These are phyloP conservation scores for Kryptolebias ocellatus DNA, from an alignment of 2,797 vertebrate genomes.

Conservation along the genomic window DNA sequence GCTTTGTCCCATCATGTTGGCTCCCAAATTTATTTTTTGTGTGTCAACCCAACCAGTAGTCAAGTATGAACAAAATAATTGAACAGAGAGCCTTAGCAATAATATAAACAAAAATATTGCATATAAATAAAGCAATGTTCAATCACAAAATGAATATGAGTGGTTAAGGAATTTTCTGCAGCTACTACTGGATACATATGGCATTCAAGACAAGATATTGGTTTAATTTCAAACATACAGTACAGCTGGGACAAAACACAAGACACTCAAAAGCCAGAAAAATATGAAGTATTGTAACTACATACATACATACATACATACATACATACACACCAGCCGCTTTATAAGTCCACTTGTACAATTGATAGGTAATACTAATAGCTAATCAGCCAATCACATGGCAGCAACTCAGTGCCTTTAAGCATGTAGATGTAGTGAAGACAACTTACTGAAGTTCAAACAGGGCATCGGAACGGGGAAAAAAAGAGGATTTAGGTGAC, in stretches of 20 bases:
- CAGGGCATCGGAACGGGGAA: no score
- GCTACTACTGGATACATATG: slow-evolving; percentile 11
- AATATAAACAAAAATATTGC: slow-evolving; percentile 9
- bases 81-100: slow-evolving; percentile 1
- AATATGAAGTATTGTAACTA: no score
- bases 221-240: not conserved
- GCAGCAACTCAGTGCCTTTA: no score
- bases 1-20: slow-evolving; percentile 9
- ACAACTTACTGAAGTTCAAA: no score
- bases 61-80: slow-evolving; percentile 2
- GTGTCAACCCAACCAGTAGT: slow-evolving; percentile 16
- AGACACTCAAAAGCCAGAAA: not conserved
- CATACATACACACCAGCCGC: no score
- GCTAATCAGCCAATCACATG: no score
- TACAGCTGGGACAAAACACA: not conserved
- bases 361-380: no score
- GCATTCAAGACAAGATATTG: not conserved
- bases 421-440: no score
- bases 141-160: slow-evolving; percentile 10
- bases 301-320: no score
- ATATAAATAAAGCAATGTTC: slow-evolving; percentile 20
- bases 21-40: slow-evolving; percentile 4
- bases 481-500: no score
- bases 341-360: no score
- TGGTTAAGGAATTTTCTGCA: slow-evolving; percentile 1